phyloP scores from a whole-genome alignment of 2,888 invertebrate species.

The Limenitis camilla region DNA sequence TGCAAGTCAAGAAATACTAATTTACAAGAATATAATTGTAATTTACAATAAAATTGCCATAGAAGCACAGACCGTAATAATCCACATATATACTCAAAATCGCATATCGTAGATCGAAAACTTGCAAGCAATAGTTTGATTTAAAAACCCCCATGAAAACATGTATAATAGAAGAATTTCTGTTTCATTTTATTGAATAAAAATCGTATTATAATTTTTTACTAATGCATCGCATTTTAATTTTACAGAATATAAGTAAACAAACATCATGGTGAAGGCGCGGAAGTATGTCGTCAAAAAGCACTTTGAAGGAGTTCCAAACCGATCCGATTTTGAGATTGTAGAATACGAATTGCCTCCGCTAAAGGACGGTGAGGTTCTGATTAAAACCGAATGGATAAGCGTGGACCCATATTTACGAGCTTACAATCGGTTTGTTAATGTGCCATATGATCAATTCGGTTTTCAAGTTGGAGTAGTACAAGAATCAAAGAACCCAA shows the following conservation, averaged over 20 bases:
- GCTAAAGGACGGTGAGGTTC: constrained; percentile 67
- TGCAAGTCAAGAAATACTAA: too few species aligned
- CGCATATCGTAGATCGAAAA: too few species aligned
- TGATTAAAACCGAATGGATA: constrained; percentile 40
- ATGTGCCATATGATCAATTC: constrained; percentile 34
- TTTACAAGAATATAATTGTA: too few species aligned
- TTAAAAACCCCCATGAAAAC: too few species aligned
- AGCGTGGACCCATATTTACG: constrained; percentile 43
- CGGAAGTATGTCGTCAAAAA: constrained; percentile 72
- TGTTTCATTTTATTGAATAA: too few species aligned
- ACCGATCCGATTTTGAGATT: constrained; percentile 70
- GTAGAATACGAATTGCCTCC: constrained; percentile 75
- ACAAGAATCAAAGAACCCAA: constrained; percentile 73
- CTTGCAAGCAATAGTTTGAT: too few species aligned
- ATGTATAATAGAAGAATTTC: too few species aligned
- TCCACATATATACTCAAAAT: too few species aligned
- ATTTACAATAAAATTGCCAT: too few species aligned
- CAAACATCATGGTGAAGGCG: constrained; percentile 52
- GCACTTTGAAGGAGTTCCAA: constrained; percentile 74
- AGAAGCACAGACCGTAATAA: too few species aligned
- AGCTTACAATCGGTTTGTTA: constrained; percentile 23
- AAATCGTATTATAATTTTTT: too few species aligned
- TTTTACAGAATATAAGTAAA: not conserved
- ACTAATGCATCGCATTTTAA: too few species aligned
- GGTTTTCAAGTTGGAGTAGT: constrained; percentile 52